A percentile compares a stretch with the other conserved stretches of the same genome.
These are phyloP conservation scores for Stratiolaelaps scimitus DNA, from an alignment of 1,140 invertebrate genomes.

Conservation along the genomic window DNA sequence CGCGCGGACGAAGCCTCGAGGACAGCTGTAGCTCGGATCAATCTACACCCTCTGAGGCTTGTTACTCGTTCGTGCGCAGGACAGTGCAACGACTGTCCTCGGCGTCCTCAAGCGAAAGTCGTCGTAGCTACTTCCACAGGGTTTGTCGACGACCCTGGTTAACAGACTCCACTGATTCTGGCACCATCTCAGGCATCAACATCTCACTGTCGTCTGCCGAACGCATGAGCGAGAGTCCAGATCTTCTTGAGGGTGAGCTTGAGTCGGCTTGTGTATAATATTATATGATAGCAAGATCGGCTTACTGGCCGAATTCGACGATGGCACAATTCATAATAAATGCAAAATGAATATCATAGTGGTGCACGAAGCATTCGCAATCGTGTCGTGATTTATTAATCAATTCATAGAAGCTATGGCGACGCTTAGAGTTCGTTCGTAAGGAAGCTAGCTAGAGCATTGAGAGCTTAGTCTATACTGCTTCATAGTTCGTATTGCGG, in stretches of 20 bases:
- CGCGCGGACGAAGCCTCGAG: constrained; percentile 28
- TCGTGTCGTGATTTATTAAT: too few relatives aligned
- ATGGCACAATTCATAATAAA: too few relatives aligned
- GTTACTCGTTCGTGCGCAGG: constrained; percentile 77
- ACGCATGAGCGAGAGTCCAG: constrained; percentile 27
- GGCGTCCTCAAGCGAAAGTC: background rate
- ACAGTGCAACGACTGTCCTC: constrained; percentile 55
- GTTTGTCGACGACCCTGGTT: constrained; percentile 33
- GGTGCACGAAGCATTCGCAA: too few relatives aligned
- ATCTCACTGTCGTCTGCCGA: constrained; percentile 24
- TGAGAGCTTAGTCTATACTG: too few relatives aligned
- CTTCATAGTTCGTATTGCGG: too few relatives aligned
- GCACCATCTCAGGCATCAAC: constrained; percentile 17
- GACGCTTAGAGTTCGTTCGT: too few relatives aligned
- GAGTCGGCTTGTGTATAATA: too few relatives aligned
- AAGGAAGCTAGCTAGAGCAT: too few relatives aligned
- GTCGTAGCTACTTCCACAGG: constrained; percentile 33
- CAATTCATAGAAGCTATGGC: too few relatives aligned
- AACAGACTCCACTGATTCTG: constrained; percentile 34
- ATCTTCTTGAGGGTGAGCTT: constrained; percentile 21
- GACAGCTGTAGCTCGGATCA: constrained; percentile 56
- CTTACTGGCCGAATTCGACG: too few relatives aligned
- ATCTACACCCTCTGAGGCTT: constrained; percentile 79
- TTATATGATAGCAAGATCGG: too few relatives aligned
- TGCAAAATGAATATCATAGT: too few relatives aligned